Base-by-base conservation (phyloP, 1,140 invertebrate genomes). In the Chlorops oryzae region DNA sequence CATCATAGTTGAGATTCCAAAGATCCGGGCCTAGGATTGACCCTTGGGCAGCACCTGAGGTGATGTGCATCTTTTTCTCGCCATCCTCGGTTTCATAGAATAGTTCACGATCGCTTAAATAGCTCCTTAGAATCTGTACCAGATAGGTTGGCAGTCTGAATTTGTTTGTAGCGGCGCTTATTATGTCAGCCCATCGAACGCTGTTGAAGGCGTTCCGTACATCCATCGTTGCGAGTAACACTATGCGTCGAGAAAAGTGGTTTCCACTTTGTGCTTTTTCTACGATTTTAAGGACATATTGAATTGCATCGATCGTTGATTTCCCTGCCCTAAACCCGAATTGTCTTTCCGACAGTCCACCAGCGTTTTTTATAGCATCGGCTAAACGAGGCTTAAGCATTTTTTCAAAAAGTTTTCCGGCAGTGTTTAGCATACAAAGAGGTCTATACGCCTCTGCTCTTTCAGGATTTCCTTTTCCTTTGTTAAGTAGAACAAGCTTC, bases 201-300 rank as follows among this genome's bases (percentile, higher is more conserved):
- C n/a, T n/a, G n/a, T n/a, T n/a, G n/a, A n/a, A n/a, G n/a, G 58
- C 62, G 43, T 62, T 62, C 42, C 45, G 50, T 2, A 60, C 50
- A 42, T 63, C 59, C 3, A 63, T 21, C 1, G 59, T 58, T 24
- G 54, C 51, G 15, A 58, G 23, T 42, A 62, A n/a, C n/a, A n/a
- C n/a, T n/a, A n/a, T n/a, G n/a, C n/a, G n/a, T n/a, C n/a, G n/a
- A n/a, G n/a, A n/a, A n/a, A n/a, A n/a, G n/a, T n/a, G n/a, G n/a
- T n/a, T n/a, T n/a, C n/a, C n/a, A n/a, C n/a, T n/a, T n/a, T n/a
- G n/a, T n/a, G n/a, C n/a, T n/a, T n/a, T n/a, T n/a, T n/a, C n/a
- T n/a, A n/a, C n/a, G n/a, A n/a, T n/a, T n/a, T n/a, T n/a, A n/a
- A n/a, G n/a, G n/a, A n/a, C n/a, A n/a, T n/a, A n/a, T n/a, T n/a